Percentiles rank a stretch among this genome's conserved stretches.
Evolutionary conservation across 1,140 invertebrate species (phyloP).

Genomic region (Choristoneura fumiferana): DNA sequence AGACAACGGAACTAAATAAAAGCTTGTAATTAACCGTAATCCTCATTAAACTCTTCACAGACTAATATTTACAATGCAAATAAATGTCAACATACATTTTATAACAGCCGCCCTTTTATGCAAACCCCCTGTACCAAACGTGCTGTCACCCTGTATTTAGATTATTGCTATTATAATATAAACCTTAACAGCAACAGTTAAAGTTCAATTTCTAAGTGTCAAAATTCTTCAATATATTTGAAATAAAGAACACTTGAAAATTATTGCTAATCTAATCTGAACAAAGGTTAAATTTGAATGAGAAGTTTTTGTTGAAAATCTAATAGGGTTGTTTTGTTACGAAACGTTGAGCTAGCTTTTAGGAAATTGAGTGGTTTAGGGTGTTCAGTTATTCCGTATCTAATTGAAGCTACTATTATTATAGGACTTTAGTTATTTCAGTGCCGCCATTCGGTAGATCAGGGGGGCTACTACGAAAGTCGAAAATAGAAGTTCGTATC

Average conservation of each 20-base stretch:
- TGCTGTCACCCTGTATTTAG: slow-evolving; percentile 22
- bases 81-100: slow-evolving; percentile 41
- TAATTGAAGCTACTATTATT: not conserved
- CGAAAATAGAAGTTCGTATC: too few species aligned
- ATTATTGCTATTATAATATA: slow-evolving; percentile 23
- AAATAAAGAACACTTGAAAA: too few species aligned
- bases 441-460: too few species aligned
- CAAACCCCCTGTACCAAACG: slow-evolving; percentile 27
- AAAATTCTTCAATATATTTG: too few species aligned
- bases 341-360: slow-evolving; percentile 50
- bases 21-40: too few species aligned
- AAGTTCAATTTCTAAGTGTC: not conserved
- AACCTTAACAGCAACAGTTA: slow-evolving; percentile 4
- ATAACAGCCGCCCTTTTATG: slow-evolving; percentile 43
- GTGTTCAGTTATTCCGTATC: not conserved
- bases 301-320: slow-evolving; percentile 10
- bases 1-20: too few species aligned
- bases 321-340: slow-evolving; percentile 30
- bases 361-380: slow-evolving; percentile 35
- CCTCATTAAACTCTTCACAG: slow-evolving; percentile 8
- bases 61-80: slow-evolving; percentile 41
- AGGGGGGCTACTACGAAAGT: too few species aligned
- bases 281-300: slow-evolving; percentile 12
- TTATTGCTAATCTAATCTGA: not conserved
- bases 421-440: too few species aligned